Evolutionary conservation across 2,888 invertebrate genomes (phyloP), one percentile per base, ranked within the genome.

Genomic region (Polyploca ridens): DNA sequence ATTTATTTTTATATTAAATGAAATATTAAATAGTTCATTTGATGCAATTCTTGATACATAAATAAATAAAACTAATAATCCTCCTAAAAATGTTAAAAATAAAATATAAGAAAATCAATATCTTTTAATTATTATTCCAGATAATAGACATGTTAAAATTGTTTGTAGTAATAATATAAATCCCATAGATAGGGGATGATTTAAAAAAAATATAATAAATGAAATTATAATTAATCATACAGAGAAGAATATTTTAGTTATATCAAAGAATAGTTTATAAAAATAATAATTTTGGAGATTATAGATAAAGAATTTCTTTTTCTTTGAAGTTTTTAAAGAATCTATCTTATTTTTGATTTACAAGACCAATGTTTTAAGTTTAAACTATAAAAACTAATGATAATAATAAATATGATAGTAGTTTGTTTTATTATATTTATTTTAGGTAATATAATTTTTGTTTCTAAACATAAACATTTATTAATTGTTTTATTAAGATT

Each of bases 251-350:
- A 92, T 75, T 88, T 89, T 89, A 73, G 75, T 75, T 73, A 85
- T 83, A 66, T 89, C 95, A 95, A 94, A 92, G 93, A 93, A 89
- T 96, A 96, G 95, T 96, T 96, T 95, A 89, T 79, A 89, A 96
- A 90, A 96, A 96, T 95, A 93, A 95, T 95, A 96, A 95, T 96
- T 96, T 96, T 96, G 95, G 95, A 94, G 94, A 95, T 96, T 96
- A 95, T 95, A 83, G 94, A 95, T 93, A 94, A 91, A 92, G 88
- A 87, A 10, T 65, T 79, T 87, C 89, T 94, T 94, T 94, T 94
- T 94, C 90, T 92, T 94, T 95, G 94, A 95, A 93, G 93, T 94
- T 95, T 95, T 94, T 93, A 95, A 95, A 95, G 87, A 68, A 63
- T 58, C 10, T n/a, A 74, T 87, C 88, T 94, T 95, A 95, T 88